Conservation (phyloP, 2,888 invertebrate species). For the Perizoma affinitatum region DNA sequence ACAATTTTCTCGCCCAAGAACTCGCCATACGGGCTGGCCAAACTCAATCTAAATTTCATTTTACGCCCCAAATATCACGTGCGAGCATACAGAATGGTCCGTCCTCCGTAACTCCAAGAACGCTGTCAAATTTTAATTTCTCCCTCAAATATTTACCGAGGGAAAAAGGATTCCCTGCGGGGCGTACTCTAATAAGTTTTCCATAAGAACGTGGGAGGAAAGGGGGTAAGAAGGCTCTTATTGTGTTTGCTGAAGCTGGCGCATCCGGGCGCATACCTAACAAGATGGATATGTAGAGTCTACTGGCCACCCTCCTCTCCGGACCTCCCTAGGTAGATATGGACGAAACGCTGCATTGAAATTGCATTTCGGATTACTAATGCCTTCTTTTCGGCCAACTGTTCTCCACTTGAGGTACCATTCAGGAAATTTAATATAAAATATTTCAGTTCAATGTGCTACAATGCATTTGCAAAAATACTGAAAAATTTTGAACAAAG, state of each 20-base stretch:
- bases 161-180: constrained; percentile 84
- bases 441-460: constrained; percentile 6
- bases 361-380: constrained; percentile 83
- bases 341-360: constrained; percentile 72
- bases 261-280: constrained; percentile 84
- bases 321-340: constrained; percentile 69
- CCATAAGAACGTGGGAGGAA: constrained; percentile 73
- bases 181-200: constrained; percentile 83
- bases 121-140: constrained; percentile 85
- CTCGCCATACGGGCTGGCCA: constrained; percentile 63
- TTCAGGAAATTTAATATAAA: constrained; percentile 24
- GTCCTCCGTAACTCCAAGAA: constrained; percentile 69
- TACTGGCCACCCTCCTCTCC: constrained; percentile 63
- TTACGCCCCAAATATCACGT: constrained; percentile 82
- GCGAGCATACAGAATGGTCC: constrained; percentile 75
- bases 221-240: constrained; percentile 74
- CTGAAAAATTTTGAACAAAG: background rate
- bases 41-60: constrained; percentile 83
- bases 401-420: constrained; percentile 40
- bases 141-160: constrained; percentile 84
- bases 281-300: constrained; percentile 81
- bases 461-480: background rate
- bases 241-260: constrained; percentile 83
- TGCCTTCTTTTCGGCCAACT: constrained; percentile 64
- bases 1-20: constrained; percentile 43